phyloP scores from a whole-genome alignment of 1,140 invertebrate genomes.

The Acromyrmex charruanus region DNA sequence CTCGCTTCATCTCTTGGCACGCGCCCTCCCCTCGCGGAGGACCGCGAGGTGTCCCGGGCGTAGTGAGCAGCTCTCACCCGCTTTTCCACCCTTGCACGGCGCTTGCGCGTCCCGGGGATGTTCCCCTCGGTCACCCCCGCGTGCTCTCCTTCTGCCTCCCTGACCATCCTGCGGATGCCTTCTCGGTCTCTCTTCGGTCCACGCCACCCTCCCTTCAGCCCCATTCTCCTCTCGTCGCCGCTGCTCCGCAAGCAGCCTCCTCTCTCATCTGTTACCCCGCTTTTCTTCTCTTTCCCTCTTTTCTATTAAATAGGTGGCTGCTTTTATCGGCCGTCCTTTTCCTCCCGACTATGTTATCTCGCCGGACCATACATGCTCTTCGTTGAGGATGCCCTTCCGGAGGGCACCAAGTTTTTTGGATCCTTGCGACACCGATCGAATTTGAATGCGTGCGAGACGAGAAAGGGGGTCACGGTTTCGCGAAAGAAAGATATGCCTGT shows the following conservation, averaged over 20 bases:
- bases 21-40: slow-evolving; percentile 73
- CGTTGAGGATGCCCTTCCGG: slow-evolving; percentile 22
- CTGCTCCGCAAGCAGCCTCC: slow-evolving; percentile 9
- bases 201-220: not conserved
- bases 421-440: slow-evolving; percentile 33
- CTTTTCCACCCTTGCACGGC: slow-evolving; percentile 83
- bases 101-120: slow-evolving; percentile 81
- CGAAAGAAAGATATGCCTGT: not conserved
- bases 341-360: slow-evolving; percentile 5
- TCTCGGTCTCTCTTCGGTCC: slow-evolving; percentile 37
- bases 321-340: slow-evolving; percentile 49
- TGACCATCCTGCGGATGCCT: slow-evolving; percentile 38
- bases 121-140: slow-evolving; percentile 68
- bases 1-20: slow-evolving; percentile 57
- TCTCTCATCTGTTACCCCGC: slow-evolving; percentile 6
- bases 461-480: slow-evolving; percentile 48
- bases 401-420: slow-evolving; percentile 15
- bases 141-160: slow-evolving; percentile 61
- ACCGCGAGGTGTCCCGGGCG: slow-evolving; percentile 85
- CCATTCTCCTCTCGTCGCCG: slow-evolving; percentile 26
- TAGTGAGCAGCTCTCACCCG: slow-evolving; percentile 83
- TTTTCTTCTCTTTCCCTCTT: slow-evolving; percentile 30
- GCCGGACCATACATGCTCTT: slow-evolving; percentile 27
- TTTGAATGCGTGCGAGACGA: slow-evolving; percentile 41
- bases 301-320: slow-evolving; percentile 11